Conservation (phyloP, 2,888 invertebrate species). For the Dendrolimus pini region DNA sequence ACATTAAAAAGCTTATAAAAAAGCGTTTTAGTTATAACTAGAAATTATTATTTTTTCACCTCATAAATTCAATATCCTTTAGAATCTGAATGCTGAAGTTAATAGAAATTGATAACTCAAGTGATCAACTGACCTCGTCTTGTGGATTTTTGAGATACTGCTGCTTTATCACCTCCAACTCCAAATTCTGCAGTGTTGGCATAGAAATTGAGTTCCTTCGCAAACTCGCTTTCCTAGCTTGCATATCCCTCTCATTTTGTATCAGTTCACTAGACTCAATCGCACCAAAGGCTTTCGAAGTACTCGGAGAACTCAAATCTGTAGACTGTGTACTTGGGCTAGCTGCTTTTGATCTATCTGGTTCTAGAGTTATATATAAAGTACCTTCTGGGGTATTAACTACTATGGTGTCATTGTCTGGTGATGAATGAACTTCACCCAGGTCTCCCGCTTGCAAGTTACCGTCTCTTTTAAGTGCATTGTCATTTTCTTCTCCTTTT, state of each 20-base stretch:
- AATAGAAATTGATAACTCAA: too few species aligned
- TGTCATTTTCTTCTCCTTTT: slow-evolving; percentile 17
- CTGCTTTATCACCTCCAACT: slow-evolving; percentile 73
- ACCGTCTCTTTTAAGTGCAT: slow-evolving; percentile 17
- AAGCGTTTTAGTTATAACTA: too few species aligned
- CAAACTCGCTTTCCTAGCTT: slow-evolving; percentile 46
- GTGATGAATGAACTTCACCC: slow-evolving; percentile 48
- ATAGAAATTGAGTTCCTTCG: slow-evolving; percentile 85
- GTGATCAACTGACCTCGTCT: slow-evolving; percentile 42
- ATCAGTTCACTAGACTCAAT: slow-evolving; percentile 46
- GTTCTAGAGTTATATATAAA: slow-evolving; percentile 62
- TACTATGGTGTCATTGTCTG: slow-evolving; percentile 63
- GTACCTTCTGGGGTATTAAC: slow-evolving; percentile 68
- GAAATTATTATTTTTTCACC: too few species aligned
- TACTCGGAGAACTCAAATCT: slow-evolving; percentile 39
- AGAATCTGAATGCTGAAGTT: too few species aligned
- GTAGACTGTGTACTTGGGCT: slow-evolving; percentile 35
- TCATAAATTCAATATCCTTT: too few species aligned
- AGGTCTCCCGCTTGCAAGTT: slow-evolving; percentile 53
- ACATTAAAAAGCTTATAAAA: too few species aligned
- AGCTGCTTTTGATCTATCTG: slow-evolving; percentile 35
- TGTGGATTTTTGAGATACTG: slow-evolving; percentile 49
- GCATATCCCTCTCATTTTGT: slow-evolving; percentile 38
- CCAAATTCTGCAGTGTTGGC: slow-evolving; percentile 83
- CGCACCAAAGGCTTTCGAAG: slow-evolving; percentile 43